phyloP scores from a whole-genome alignment of 2,113 vertebrate species.

The Dermatemys mawii region DNA sequence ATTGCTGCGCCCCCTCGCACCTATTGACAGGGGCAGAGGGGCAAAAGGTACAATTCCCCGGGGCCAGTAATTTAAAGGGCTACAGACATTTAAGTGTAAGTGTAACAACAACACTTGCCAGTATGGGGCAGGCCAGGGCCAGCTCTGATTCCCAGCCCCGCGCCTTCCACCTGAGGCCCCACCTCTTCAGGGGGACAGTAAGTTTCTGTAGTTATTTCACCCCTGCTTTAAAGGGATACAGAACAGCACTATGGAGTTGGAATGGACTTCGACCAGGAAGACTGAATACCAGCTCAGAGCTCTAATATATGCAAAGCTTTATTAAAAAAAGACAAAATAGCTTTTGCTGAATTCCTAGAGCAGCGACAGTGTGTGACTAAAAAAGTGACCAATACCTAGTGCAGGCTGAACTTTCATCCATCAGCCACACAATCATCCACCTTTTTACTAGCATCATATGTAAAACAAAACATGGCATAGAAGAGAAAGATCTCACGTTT shows the following conservation, averaged over 20 bases:
- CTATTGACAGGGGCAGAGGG: too few relatives aligned
- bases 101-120: too few relatives aligned
- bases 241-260: slow-evolving; percentile 8
- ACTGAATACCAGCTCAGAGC: neutral
- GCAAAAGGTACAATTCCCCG: too few relatives aligned
- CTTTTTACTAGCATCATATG: slow-evolving; percentile 57
- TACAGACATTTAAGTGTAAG: too few relatives aligned
- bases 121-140: too few relatives aligned
- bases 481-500: slow-evolving; percentile 3
- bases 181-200: too few relatives aligned
- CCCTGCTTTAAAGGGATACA: slow-evolving; percentile 35
- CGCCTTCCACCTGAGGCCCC: too few relatives aligned
- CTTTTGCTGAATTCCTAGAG: neutral
- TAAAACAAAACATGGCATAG: slow-evolving; percentile 17
- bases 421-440: slow-evolving; percentile 8
- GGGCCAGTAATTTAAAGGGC: too few relatives aligned
- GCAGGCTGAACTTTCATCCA: neutral
- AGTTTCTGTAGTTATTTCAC: too few relatives aligned
- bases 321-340: neutral
- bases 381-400: neutral
- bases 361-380: neutral
- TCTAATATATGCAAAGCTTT: slow-evolving; percentile 8
- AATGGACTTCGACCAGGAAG: neutral
- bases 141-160: too few relatives aligned
- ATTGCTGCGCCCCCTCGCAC: too few relatives aligned